Base-by-base conservation (phyloP, 2,797 vertebrate species). In the Cyprinodon diabolis region DNA sequence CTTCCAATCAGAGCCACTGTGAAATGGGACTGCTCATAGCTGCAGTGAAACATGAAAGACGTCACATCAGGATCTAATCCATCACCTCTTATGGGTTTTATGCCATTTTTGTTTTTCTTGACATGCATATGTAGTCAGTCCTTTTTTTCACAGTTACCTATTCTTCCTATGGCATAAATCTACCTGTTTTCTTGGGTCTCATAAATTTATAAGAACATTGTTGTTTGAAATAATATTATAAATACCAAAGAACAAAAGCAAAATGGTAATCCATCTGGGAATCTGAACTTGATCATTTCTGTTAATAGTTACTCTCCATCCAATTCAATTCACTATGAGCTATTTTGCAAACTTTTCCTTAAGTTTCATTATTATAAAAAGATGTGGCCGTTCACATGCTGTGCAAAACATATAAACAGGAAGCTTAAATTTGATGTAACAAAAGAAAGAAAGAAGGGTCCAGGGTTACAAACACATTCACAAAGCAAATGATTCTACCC, bases 11-110 rank as follows among this genome's bases (percentile, higher is more conserved):
- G 74, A 0, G 12, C 73, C 35, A 93, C 92, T 0, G 94, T 95
- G 11, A 96, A 95, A 81, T 95, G 94, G 1, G 94, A 69, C 88
- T 96, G 95, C 77, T 96, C 95, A 3, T 94, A 95, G 67, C 95
- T 96, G 86, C 75, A 80, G 66, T 1, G 30, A 78, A 68, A 80
- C 65, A 75, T 19, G 4, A 12, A 69, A 7, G 23, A n/a, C 43
- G 67, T 68, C 30, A 23, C n/a, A 14, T 17, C 23, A 21, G 30
- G 30, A 68, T 40, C 30, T 62, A 6, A 37, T 52, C 51, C 4
- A 35, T 30, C 47, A 30, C 66, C 48, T 49, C 47, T 2, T 11
- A 7, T 4, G 23, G n/a, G 37, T 63, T 63, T 21, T 43, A 63
- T 43, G 60, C 43, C 25, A 30, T 30, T 30, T 30, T 30, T 30